Evolutionary conservation across 2,113 vertebrate genomes (phyloP).

Genomic region (Orientallactaga bullata): DNA sequence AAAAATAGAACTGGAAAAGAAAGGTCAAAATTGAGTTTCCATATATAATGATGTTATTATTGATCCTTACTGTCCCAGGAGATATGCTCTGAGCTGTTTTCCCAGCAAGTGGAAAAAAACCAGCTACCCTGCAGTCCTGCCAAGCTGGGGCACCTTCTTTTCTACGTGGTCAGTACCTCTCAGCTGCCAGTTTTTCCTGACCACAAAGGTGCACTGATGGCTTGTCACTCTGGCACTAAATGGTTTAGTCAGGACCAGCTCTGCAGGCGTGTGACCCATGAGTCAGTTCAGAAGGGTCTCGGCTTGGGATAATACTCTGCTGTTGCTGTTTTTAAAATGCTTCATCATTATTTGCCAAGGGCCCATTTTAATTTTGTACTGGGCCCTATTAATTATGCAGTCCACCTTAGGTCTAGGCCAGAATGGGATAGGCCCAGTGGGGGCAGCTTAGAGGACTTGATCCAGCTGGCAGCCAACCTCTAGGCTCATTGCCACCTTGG

Average conservation of each 20-base stretch:
- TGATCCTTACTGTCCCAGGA: background rate
- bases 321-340: background rate
- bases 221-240: background rate
- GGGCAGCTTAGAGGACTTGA: background rate
- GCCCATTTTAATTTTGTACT: background rate
- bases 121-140: background rate
- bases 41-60: background rate
- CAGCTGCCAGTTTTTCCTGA: background rate
- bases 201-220: background rate
- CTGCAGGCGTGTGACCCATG: background rate
- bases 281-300: background rate
- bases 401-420: background rate
- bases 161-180: background rate
- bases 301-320: background rate
- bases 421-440: background rate
- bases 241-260: background rate
- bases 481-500: background rate
- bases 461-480: background rate
- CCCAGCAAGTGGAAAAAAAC: constrained; percentile 63
- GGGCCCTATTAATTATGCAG: background rate
- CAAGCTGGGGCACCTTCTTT: background rate
- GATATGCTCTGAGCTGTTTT: constrained; percentile 34
- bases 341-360: constrained; percentile 3
- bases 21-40: background rate
- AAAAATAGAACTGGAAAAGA: constrained; percentile 48